Percentiles rank a stretch among this genome's conserved stretches.
Conservation (phyloP, 2,888 invertebrate genomes). For the Erynnis tages region DNA sequence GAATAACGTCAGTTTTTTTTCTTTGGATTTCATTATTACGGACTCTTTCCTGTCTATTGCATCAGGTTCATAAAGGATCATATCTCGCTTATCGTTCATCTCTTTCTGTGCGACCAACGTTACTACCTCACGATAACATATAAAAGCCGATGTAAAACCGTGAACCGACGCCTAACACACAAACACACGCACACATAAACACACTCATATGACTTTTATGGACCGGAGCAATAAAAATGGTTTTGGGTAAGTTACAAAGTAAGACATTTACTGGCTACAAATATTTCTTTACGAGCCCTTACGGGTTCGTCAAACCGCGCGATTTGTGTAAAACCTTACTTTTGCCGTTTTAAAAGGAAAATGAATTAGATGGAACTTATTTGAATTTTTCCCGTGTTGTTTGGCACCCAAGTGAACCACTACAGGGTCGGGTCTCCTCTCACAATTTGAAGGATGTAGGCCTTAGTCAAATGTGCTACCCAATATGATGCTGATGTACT, state of each 20-base stretch:
- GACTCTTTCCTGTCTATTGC: too few relatives aligned
- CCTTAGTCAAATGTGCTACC: too few relatives aligned
- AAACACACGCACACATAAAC: neutral
- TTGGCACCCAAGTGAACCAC: too few relatives aligned
- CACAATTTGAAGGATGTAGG: too few relatives aligned
- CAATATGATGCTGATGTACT: too few relatives aligned
- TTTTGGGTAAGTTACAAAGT: constrained; percentile 25
- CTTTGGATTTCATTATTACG: too few relatives aligned
- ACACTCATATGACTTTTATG: constrained; percentile 13
- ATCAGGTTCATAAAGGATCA: too few relatives aligned
- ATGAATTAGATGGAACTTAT: too few relatives aligned
- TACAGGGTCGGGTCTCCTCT: too few relatives aligned
- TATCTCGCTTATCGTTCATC: neutral
- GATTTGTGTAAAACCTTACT: constrained; percentile 14
- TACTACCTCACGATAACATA: neutral
- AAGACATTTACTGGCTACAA: constrained; percentile 27
- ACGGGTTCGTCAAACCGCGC: constrained; percentile 16
- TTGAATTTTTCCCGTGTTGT: neutral
- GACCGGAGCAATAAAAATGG: constrained; percentile 22
- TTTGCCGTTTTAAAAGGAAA: neutral
- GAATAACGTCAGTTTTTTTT: too few relatives aligned
- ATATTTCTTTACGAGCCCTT: constrained; percentile 24
- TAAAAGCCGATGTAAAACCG: constrained; percentile 3
- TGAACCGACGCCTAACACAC: constrained; percentile 10
- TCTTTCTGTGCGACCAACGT: too few relatives aligned